A percentile compares a stretch with the other conserved stretches of the same genome.
These are phyloP conservation scores for Zosterops lateralis DNA, from an alignment of 2,113 vertebrate genomes.

Conservation along the genomic window DNA sequence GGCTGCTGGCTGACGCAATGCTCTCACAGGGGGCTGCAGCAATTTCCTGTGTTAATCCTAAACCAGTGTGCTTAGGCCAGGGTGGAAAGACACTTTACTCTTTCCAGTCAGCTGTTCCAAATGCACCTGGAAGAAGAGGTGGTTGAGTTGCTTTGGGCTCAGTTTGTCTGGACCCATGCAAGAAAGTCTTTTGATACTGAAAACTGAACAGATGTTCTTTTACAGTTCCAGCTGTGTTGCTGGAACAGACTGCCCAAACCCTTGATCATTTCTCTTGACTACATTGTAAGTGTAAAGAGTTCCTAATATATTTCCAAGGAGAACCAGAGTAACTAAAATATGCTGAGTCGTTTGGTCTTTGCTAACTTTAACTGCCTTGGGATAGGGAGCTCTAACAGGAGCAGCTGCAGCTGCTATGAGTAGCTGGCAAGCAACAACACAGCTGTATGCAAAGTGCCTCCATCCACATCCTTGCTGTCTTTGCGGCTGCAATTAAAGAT, in stretches of 20 bases:
- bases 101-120: not conserved
- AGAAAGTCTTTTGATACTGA: not conserved
- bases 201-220: not conserved
- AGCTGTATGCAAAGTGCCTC: constrained; percentile 37
- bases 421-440: constrained; percentile 22
- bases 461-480: not conserved
- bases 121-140: not conserved
- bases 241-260: not conserved
- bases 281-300: not conserved
- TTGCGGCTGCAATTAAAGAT: constrained; percentile 32
- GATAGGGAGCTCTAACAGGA: not conserved
- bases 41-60: not conserved
- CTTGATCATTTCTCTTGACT: not conserved
- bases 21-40: not conserved
- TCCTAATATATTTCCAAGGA: not conserved
- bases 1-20: not conserved
- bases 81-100: not conserved
- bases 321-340: not conserved
- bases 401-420: constrained; percentile 35
- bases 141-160: not conserved
- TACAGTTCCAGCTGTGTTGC: not conserved
- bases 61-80: not conserved
- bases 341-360: not conserved
- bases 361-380: constrained; percentile 46
- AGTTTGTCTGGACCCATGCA: not conserved